A percentile compares a stretch with the other conserved stretches of the same genome.
Conservation (phyloP, 1,140 invertebrate genomes). For the Maniola jurtina region DNA sequence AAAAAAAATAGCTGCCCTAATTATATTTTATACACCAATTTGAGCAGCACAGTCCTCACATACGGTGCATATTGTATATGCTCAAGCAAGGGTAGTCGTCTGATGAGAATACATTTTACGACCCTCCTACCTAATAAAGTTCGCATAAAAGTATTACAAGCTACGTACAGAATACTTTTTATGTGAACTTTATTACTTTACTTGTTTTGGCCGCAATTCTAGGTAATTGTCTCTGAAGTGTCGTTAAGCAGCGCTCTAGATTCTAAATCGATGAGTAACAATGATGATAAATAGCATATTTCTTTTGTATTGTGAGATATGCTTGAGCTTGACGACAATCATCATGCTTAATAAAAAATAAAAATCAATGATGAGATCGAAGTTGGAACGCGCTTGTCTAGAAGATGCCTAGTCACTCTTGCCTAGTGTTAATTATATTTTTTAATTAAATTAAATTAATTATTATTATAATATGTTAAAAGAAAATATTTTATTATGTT, state of each 20-base stretch:
- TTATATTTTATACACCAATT: neutral
- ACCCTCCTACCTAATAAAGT: conserved; percentile 56
- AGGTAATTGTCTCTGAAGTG: conserved; percentile 19
- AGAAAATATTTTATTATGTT: no score
- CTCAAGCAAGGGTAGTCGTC: conserved; percentile 27
- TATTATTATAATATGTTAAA: no score
- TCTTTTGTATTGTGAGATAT: no score
- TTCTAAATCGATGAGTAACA: no score
- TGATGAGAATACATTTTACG: conserved; percentile 62
- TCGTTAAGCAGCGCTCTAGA: neutral
- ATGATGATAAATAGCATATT: no score
- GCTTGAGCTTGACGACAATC: no score
- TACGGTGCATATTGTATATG: conserved; percentile 9
- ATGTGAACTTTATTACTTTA: conserved; percentile 42
- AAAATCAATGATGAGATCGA: no score
- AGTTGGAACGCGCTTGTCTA: no score
- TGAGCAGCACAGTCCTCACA: neutral
- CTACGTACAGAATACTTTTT: conserved; percentile 42
- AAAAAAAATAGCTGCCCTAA: neutral
- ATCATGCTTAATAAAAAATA: no score
- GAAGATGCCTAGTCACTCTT: no score
- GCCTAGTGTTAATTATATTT: no score
- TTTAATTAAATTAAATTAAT: no score
- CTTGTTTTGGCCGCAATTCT: conserved; percentile 21
- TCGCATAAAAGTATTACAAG: conserved; percentile 47